These are phyloP conservation scores for Squalus acanthias DNA, from an alignment of 2,797 vertebrate genomes.

Conservation along the genomic window DNA sequence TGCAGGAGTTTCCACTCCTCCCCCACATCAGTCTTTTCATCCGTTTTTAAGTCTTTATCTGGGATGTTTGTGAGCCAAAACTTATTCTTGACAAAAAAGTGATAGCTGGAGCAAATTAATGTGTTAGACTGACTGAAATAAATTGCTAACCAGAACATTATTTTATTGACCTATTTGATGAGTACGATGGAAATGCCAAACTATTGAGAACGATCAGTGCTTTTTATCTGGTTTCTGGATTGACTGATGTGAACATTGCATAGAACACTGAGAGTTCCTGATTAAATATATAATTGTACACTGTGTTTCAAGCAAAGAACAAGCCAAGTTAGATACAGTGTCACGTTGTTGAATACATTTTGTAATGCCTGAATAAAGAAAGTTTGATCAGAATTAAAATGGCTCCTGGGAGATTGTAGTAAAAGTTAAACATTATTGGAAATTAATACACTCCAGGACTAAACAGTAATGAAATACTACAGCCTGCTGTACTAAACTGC, in stretches of 20 bases:
- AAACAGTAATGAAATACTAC: not conserved
- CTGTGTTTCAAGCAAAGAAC: not conserved
- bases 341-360: not conserved
- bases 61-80: not conserved
- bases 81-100: not conserved
- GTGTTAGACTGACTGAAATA: not conserved
- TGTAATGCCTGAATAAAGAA: not conserved
- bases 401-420: not conserved
- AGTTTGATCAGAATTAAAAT: not conserved
- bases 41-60: not conserved
- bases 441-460: not conserved
- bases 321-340: not conserved
- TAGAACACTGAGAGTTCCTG: not conserved
- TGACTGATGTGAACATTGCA: not conserved
- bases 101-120: not conserved
- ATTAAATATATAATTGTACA: not conserved
- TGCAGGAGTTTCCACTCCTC: not conserved
- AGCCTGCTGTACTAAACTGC: not conserved
- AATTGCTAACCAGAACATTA: not conserved
- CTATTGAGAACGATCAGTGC: not conserved
- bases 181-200: not conserved
- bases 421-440: not conserved
- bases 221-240: not conserved
- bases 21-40: conserved; percentile 2
- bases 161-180: not conserved